phyloP scores from a whole-genome alignment of 2,888 invertebrate species.

The Cyaniris semiargus region DNA sequence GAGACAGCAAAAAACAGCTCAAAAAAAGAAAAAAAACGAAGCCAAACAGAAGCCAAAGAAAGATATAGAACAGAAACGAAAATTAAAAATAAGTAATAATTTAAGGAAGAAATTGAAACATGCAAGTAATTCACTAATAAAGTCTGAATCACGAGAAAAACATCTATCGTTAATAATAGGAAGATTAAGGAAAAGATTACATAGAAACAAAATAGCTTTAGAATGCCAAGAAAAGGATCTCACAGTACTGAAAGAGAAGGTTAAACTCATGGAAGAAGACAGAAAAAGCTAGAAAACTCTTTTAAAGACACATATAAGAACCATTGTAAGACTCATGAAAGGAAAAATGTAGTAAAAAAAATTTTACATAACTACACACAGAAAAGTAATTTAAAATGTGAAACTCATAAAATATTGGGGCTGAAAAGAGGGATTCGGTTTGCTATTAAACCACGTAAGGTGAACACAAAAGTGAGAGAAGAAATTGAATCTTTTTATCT shows the following conservation, averaged over 20 bases:
- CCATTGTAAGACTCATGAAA: conserved; percentile 3
- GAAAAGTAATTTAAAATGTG: not conserved
- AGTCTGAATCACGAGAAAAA: conserved; percentile 13
- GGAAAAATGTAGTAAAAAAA: not conserved
- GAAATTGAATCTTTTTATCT: conserved; percentile 30
- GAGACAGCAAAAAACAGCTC: too few relatives aligned
- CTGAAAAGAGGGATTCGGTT: not conserved
- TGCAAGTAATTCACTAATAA: conserved; percentile 5
- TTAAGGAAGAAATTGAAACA: too few relatives aligned
- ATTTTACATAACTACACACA: not conserved
- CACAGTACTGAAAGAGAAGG: not conserved
- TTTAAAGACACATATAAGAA: not conserved
- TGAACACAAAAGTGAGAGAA: conserved; percentile 28
- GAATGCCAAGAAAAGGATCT: conserved; percentile 13
- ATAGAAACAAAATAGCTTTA: not conserved
- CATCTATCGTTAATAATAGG: not conserved
- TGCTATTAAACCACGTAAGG: not conserved
- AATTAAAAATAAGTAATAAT: too few relatives aligned
- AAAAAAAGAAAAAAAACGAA: too few relatives aligned
- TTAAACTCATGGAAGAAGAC: not conserved
- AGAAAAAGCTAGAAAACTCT: not conserved
- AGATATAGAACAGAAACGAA: too few relatives aligned
- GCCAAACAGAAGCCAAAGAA: too few relatives aligned
- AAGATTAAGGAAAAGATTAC: conserved; percentile 1
- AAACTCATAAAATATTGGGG: conserved; percentile 11